A percentile compares a stretch with the other conserved stretches of the same genome.
These are phyloP conservation scores for Myopa tessellatipennis DNA, from an alignment of 2,888 invertebrate genomes.

Conservation along the genomic window DNA sequence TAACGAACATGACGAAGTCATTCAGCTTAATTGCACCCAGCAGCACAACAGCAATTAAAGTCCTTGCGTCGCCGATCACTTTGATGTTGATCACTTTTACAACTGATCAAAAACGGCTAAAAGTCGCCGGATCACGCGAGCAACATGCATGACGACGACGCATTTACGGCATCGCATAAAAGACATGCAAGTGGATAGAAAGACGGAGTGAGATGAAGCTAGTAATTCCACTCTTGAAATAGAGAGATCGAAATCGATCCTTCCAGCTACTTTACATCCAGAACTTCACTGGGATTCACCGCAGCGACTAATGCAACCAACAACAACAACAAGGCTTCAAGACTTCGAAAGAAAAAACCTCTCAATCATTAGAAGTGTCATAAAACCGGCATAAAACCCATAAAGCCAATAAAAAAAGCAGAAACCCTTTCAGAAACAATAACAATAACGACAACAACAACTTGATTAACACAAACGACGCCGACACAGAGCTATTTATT, in stretches of 20 bases:
- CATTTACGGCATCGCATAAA: conserved; percentile 50
- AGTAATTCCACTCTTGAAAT: not conserved
- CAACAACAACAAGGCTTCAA: not conserved
- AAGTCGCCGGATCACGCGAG: conserved; percentile 35
- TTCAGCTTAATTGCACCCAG: not conserved
- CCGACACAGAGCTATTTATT: not conserved
- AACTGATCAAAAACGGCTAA: conserved; percentile 19
- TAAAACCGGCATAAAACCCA: conserved; percentile 45
- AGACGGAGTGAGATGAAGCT: not conserved
- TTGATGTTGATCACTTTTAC: conserved; percentile 28
- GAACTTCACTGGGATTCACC: not conserved
- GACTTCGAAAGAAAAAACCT: conserved; percentile 16
- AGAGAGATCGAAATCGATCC: not conserved
- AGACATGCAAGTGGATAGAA: conserved; percentile 5
- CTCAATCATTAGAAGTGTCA: conserved; percentile 51
- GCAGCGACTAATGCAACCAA: no score
- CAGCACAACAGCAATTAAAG: not conserved
- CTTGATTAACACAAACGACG: conserved; percentile 9
- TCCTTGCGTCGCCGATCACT: conserved; percentile 22
- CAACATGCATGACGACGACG: conserved; percentile 34
- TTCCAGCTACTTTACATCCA: not conserved
- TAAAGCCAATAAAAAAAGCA: conserved; percentile 27
- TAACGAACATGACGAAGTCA: not conserved
- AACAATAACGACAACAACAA: conserved; percentile 41
- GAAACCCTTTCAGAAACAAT: conserved; percentile 43